Percentiles rank a stretch among this genome's conserved stretches.
These are phyloP conservation scores for Halcyon senegalensis DNA, from an alignment of 2,113 vertebrate genomes.

Conservation along the genomic window DNA sequence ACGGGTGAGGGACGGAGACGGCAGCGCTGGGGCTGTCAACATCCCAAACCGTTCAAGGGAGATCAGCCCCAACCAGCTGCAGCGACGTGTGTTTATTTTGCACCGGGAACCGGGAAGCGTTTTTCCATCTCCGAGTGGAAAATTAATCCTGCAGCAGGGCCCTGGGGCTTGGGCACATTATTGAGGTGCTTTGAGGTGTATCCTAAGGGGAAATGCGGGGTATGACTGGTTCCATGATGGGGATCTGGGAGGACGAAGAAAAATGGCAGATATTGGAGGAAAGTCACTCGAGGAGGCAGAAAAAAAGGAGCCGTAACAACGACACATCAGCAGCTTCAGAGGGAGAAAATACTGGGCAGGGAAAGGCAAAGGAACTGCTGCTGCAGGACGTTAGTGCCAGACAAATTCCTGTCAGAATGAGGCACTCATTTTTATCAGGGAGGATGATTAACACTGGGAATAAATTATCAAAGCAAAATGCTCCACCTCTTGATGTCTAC, in stretches of 20 bases:
- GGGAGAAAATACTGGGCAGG: background rate
- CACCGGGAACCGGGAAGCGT: background rate
- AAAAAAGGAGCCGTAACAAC: background rate
- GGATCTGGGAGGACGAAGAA: background rate
- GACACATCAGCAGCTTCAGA: background rate
- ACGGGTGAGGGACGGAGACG: background rate
- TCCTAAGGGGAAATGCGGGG: background rate
- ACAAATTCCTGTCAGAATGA: background rate
- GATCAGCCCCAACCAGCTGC: slow-evolving; percentile 1
- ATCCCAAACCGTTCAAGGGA: slow-evolving; percentile 20
- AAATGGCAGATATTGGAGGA: background rate
- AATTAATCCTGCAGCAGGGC: background rate
- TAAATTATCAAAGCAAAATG: background rate
- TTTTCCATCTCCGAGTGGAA: background rate
- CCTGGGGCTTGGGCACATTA: background rate
- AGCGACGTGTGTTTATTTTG: background rate
- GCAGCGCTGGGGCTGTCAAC: slow-evolving; percentile 21
- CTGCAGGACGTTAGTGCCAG: background rate
- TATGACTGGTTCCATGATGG: background rate
- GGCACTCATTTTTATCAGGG: background rate
- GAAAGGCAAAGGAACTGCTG: background rate
- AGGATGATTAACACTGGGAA: slow-evolving; percentile 29
- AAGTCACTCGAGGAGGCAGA: background rate
- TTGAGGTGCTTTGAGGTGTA: background rate
- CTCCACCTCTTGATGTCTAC: background rate